phyloP scores from a whole-genome alignment of 2,888 invertebrate species.

The Pantelozetes paolii region DNA sequence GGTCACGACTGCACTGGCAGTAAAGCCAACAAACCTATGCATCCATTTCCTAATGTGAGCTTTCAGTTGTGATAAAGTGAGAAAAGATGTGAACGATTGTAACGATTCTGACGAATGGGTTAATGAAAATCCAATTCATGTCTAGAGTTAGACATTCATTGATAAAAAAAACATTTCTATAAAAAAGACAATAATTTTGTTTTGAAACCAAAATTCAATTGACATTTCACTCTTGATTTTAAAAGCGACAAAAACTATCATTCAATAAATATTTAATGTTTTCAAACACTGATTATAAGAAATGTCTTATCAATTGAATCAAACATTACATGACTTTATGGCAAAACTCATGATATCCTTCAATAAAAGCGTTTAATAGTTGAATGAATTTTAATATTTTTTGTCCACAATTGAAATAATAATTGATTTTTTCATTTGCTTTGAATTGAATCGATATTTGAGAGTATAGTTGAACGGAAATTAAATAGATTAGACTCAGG shows the following conservation, averaged over 20 bases:
- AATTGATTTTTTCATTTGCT: no score
- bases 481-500: no score
- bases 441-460: no score
- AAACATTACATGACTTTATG: not conserved
- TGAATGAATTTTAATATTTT: no score
- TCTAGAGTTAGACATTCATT: not conserved
- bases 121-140: not conserved
- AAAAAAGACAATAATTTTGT: not conserved
- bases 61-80: not conserved
- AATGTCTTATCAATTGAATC: not conserved
- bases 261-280: conserved; percentile 3
- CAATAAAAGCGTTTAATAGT: no score
- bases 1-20: conserved; percentile 7
- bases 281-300: not conserved
- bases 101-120: not conserved
- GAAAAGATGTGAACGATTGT: not conserved
- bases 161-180: not conserved
- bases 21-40: not conserved
- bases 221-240: not conserved
- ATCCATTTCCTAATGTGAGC: not conserved
- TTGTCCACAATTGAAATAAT: no score
- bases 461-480: no score
- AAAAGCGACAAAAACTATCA: not conserved
- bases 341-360: not conserved
- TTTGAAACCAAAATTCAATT: not conserved